Evolutionary conservation across 1,140 invertebrate genomes (phyloP).

Genomic region (Tribolium castaneum): DNA sequence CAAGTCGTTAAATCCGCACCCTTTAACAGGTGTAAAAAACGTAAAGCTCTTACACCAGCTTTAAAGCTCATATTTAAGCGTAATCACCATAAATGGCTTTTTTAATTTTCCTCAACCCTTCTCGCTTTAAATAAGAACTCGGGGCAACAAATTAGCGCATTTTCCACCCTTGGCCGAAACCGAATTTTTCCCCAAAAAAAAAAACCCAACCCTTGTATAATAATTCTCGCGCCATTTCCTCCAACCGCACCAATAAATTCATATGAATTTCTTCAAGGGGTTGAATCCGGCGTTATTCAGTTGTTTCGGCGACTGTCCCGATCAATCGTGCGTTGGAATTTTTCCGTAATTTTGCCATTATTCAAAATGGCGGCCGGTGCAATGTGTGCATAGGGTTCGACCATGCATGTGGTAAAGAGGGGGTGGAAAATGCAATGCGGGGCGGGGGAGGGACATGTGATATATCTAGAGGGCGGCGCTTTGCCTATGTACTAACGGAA

Average conservation of each 20-base stretch:
- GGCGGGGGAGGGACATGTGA: slow-evolving; percentile 50
- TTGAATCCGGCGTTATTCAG: background rate
- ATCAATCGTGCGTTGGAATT: slow-evolving; percentile 15
- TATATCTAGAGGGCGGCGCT: slow-evolving; percentile 53
- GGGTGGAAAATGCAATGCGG: slow-evolving; percentile 46
- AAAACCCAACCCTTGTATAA: background rate
- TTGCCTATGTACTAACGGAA: slow-evolving; percentile 51
- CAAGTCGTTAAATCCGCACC: background rate
- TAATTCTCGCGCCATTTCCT: slow-evolving; percentile 4
- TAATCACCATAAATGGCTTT: background rate
- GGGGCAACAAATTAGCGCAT: background rate
- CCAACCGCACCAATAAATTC: slow-evolving; percentile 22
- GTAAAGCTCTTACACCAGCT: background rate
- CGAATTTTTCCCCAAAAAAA: background rate
- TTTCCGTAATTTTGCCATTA: slow-evolving; percentile 31
- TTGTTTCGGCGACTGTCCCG: background rate
- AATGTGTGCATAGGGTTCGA: slow-evolving; percentile 45
- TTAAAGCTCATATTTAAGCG: background rate
- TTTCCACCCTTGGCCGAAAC: background rate
- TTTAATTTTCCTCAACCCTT: slow-evolving; percentile 3
- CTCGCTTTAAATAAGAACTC: background rate
- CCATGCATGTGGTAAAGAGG: slow-evolving; percentile 46
- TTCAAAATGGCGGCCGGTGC: slow-evolving; percentile 51
- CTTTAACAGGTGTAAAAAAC: background rate
- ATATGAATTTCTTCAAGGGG: background rate